Evolutionary conservation across 2,888 invertebrate genomes (phyloP), one percentile per base, ranked within the genome.

Genomic region (Aquatica leii): DNA sequence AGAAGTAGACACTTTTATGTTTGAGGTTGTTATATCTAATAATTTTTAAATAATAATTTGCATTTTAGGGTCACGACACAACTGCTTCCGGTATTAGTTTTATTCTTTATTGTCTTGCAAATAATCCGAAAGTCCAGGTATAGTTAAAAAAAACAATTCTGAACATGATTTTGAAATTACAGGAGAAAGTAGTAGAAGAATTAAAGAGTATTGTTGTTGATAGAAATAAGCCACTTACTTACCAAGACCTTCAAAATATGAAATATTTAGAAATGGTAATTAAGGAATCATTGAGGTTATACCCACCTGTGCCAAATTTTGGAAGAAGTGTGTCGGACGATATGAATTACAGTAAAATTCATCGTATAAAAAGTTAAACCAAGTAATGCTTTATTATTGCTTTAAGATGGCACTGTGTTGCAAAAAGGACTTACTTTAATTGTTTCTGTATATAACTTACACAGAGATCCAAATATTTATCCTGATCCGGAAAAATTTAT

Each of bases 1-100:
- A 75, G 89, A 91, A 81, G 89, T 90, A 0, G 88, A 90, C 69
- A 91, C 91, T 0, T 90, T 91, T 70, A 88, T 91, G 87, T 91
- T 91, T 77, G 90, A 87, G 78, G 88, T 88, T 76, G 5, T 37
- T 48, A 1, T 14, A 15, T 9, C n/a, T 56, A 12, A 2, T 11
- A 9, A 15, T 34, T 18, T 4, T 17, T 15, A 5, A 14, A 40
- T 46, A 21, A 41, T 34, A 35, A 21, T 35, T 51, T 41, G 18
- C 14, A 11, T 74, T 77, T 63, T 53, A 84, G 84, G 84, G 83
- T 0, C 82, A 84, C 63, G 83, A 84, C 65, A 85, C 85, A 0
- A 84, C 83, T 20, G 75, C 84, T 1, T 77, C 83, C 9, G 81
- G 81, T 5, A 77, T 85, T 12, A 78, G 79, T 67, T 85, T 84